Conservation (phyloP, 2,797 vertebrate genomes). For the Pseudochromis fuscus region DNA sequence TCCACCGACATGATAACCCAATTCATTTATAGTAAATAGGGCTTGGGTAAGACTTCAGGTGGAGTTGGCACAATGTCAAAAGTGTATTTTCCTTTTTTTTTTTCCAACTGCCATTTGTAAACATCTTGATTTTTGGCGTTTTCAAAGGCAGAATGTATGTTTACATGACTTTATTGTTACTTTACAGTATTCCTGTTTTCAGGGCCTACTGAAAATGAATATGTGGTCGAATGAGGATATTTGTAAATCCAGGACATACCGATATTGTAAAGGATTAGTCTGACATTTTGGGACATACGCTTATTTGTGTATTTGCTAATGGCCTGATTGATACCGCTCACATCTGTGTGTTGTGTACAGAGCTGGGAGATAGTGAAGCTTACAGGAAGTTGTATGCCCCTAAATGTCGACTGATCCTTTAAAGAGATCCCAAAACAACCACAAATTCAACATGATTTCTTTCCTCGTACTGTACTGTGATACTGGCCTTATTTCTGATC, state of each 20-base stretch:
- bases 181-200: constrained; percentile 54
- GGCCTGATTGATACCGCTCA: neutral
- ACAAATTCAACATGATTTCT: constrained; percentile 40
- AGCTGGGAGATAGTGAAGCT: too few species aligned
- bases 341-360: neutral
- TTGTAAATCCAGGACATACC: constrained; percentile 3
- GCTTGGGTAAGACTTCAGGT: constrained; percentile 39
- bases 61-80: constrained; percentile 44
- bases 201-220: constrained; percentile 16
- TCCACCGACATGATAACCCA: constrained; percentile 54
- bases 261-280: constrained; percentile 20
- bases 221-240: constrained; percentile 24
- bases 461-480: constrained; percentile 61
- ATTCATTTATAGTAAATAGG: constrained; percentile 44
- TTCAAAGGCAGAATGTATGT: constrained; percentile 72
- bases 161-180: constrained; percentile 60
- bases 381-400: constrained; percentile 1
- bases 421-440: constrained; percentile 25
- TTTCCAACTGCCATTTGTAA: constrained; percentile 62
- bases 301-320: constrained; percentile 16
- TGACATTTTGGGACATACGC: constrained; percentile 18
- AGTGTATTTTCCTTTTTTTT: constrained; percentile 37
- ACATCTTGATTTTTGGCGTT: constrained; percentile 68
- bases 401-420: constrained; percentile 29
- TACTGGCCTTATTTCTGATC: constrained; percentile 73